These are phyloP conservation scores for Adelphocoris suturalis DNA, from an alignment of 2,888 invertebrate species.

Conservation along the genomic window DNA sequence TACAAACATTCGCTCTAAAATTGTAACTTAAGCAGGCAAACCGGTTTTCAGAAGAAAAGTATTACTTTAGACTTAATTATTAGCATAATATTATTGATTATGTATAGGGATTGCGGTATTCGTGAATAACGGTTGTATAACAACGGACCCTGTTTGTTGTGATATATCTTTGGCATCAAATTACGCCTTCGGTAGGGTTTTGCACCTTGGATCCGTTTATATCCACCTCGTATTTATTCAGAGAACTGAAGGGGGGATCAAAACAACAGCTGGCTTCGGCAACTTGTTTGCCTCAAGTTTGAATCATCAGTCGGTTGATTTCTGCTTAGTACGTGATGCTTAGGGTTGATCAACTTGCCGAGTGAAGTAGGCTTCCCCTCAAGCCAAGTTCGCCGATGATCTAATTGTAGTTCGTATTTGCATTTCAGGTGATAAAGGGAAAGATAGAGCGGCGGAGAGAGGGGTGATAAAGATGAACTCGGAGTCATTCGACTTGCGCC, in stretches of 20 bases:
- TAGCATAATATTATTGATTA: too few relatives aligned
- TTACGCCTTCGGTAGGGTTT: too few relatives aligned
- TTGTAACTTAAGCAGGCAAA: too few relatives aligned
- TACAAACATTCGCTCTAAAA: too few relatives aligned
- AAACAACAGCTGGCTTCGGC: not conserved
- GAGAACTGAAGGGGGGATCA: not conserved
- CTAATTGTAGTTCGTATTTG: conserved; percentile 28
- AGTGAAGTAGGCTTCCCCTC: not conserved
- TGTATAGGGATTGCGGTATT: too few relatives aligned
- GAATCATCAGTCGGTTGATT: conserved; percentile 19
- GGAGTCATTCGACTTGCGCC: not conserved
- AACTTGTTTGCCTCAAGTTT: conserved; percentile 36
- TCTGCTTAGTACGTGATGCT: conserved; percentile 26
- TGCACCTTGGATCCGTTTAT: too few relatives aligned
- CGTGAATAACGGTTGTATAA: too few relatives aligned
- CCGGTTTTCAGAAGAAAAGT: too few relatives aligned
- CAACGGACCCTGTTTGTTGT: too few relatives aligned
- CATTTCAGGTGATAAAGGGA: not conserved
- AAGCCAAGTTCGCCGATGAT: conserved; percentile 9
- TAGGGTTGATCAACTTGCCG: not conserved
- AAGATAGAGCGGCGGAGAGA: not conserved
- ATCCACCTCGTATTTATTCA: too few relatives aligned
- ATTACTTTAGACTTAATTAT: too few relatives aligned
- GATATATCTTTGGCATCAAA: too few relatives aligned
- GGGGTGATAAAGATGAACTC: not conserved